These are phyloP conservation scores for Tenthredo notha DNA, from an alignment of 2,888 invertebrate species.

Conservation along the genomic window DNA sequence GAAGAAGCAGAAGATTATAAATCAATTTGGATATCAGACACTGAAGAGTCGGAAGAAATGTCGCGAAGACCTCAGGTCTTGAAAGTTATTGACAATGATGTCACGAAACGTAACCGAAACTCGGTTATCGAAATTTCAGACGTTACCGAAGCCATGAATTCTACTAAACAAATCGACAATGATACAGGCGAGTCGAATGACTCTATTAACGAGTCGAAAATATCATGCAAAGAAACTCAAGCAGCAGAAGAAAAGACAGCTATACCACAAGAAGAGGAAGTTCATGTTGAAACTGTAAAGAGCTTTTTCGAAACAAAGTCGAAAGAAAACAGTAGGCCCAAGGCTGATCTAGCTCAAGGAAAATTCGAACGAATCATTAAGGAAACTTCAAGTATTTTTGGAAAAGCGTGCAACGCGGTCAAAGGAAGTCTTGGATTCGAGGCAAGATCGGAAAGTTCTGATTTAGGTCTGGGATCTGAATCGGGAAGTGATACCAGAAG, in stretches of 20 bases:
- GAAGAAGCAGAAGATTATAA: slow-evolving; percentile 72
- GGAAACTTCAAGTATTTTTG: slow-evolving; percentile 73
- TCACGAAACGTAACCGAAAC: slow-evolving; percentile 67
- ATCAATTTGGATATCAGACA: slow-evolving; percentile 71
- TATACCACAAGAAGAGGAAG: slow-evolving; percentile 57
- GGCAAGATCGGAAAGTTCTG: slow-evolving; percentile 75
- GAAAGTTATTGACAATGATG: slow-evolving; percentile 74
- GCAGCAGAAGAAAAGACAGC: background rate
- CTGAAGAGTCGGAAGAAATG: slow-evolving; percentile 73
- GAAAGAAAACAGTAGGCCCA: slow-evolving; percentile 53
- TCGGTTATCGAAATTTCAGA: slow-evolving; percentile 60
- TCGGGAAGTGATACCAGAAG: slow-evolving; percentile 73
- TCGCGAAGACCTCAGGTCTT: slow-evolving; percentile 76
- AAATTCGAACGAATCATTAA: slow-evolving; percentile 74
- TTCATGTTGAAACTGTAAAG: slow-evolving; percentile 66
- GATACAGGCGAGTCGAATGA: slow-evolving; percentile 19
- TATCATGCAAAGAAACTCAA: slow-evolving; percentile 28
- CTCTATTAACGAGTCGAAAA: slow-evolving; percentile 39
- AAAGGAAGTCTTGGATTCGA: slow-evolving; percentile 75
- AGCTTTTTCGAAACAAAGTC: slow-evolving; percentile 69
- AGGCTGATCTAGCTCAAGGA: slow-evolving; percentile 62
- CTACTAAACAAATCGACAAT: slow-evolving; percentile 53
- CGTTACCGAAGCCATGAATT: slow-evolving; percentile 53
- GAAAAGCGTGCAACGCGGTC: slow-evolving; percentile 73
- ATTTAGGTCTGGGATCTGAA: slow-evolving; percentile 74